Evolutionary conservation across 2,113 vertebrate genomes (phyloP).

Genomic region (Solea solea): DNA sequence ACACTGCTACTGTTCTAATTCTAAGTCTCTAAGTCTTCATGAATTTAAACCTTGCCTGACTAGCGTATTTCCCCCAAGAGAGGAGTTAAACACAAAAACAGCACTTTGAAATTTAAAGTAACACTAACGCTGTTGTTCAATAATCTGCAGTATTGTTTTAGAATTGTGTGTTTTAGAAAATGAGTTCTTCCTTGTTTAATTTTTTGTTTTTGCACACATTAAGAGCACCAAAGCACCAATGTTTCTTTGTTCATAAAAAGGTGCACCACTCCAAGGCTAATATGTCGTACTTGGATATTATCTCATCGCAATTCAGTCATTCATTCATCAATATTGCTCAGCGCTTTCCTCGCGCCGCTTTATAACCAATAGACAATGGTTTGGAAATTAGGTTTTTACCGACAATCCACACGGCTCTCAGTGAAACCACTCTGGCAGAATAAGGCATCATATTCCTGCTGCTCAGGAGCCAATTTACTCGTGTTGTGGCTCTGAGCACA

Average conservation of each 20-base stretch:
- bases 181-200: background rate
- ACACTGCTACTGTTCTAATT: conserved; percentile 17
- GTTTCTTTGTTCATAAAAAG: too few species aligned
- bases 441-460: conserved; percentile 53
- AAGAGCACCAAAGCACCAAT: too few species aligned
- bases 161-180: background rate
- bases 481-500: conserved; percentile 60
- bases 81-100: conserved; percentile 39
- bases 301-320: too few species aligned
- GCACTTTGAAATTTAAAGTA: conserved; percentile 16
- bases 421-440: conserved; percentile 46
- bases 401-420: conserved; percentile 53
- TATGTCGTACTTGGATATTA: too few species aligned
- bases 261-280: too few species aligned
- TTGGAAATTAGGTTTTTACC: conserved; percentile 56
- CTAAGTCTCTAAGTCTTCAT: conserved; percentile 44
- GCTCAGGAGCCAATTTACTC: conserved; percentile 60
- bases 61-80: conserved; percentile 21
- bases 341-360: too few species aligned
- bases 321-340: too few species aligned
- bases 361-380: conserved; percentile 9
- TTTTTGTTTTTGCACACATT: conserved; percentile 29
- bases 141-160: background rate
- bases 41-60: conserved; percentile 41
- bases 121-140: background rate